Base-by-base conservation (phyloP, 2,113 vertebrate genomes). In the Noturus placidus region DNA sequence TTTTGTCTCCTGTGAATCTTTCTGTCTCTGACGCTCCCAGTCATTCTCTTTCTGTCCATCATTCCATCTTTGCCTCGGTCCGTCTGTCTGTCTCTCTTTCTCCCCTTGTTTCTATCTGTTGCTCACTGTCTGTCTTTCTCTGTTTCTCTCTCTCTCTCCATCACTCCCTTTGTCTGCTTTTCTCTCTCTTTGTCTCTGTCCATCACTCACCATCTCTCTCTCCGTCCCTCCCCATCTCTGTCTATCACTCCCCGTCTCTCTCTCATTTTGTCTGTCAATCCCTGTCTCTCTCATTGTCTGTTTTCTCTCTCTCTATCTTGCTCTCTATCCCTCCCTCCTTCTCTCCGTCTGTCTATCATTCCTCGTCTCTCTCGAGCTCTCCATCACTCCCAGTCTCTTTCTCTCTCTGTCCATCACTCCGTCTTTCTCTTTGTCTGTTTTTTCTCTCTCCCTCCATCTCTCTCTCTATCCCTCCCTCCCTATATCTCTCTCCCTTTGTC, bases 21-120 rank as follows among this genome's bases (percentile, higher is more conserved):
- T 33, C 2, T 1, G 2, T 65, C n/a, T 33, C 30, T 35, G 0
- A 2, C 5, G 6, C 10, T 67, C 65, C 1, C 65, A 0, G 13
- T 67, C 65, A 10, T 10, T 50, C 46, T 50, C 46, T 50, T 10
- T 74, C 70, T 74, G 3, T 74, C 70, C 8, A 35, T 38, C 65
- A 5, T 5, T 33, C 15, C 57, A 59, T 70, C 19, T 70, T 35
- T 42, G 67, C 35, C 67, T 33, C 63, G 4, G 63, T 33, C 52
- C 11, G 4, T 65, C 4, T 15, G 2, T 65, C 61, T 65, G 0
- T 65, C 27, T n/a, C 63, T 65, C 63, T 9, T 27, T n/a, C 8
- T 67, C 65, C 4, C 9, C 4, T 10, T 65, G 10, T 65, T 1
- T 27, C 61, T 65, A 0, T n/a, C 63, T 14, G 0, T 65, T 7